Conservation (phyloP, 2,113 vertebrate species). For the Nematolebias whitei region DNA sequence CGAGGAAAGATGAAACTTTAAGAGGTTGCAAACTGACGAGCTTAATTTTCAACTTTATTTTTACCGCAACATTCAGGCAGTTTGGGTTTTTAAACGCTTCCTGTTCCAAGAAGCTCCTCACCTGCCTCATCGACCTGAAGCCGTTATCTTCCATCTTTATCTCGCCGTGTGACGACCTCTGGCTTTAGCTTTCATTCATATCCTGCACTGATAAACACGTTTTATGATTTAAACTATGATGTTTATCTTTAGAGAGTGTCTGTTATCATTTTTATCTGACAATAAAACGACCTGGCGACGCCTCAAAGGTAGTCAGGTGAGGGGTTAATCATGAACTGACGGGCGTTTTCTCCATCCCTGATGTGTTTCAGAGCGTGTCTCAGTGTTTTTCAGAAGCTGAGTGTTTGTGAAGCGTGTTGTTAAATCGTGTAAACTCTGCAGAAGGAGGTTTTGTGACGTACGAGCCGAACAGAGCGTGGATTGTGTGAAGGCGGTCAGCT, state of each 20-base stretch:
- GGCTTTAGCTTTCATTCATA: background rate
- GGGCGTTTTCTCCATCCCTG: background rate
- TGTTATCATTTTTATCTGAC: background rate
- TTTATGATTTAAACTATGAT: background rate
- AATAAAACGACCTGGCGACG: rapidly evolving
- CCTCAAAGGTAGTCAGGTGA: background rate
- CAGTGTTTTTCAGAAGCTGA: background rate
- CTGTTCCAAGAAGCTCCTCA: too few species aligned
- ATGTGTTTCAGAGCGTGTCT: background rate
- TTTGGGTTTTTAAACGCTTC: too few species aligned
- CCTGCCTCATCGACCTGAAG: too few species aligned
- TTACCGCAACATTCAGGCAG: too few species aligned
- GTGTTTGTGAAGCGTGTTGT: background rate
- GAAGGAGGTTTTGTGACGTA: conserved; percentile 32
- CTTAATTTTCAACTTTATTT: too few species aligned
- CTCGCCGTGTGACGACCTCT: background rate
- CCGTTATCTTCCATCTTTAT: too few species aligned
- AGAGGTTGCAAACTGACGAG: too few species aligned
- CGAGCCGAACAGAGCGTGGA: conserved; percentile 45
- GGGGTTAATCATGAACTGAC: background rate
- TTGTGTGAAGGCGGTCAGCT: conserved; percentile 60
- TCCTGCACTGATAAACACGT: rapidly evolving
- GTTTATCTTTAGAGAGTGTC: too few species aligned
- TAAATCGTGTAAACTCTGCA: conserved; percentile 30
- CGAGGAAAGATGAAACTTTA: too few species aligned